Conservation (phyloP, 2,888 invertebrate genomes). For the Agrotis segetum region DNA sequence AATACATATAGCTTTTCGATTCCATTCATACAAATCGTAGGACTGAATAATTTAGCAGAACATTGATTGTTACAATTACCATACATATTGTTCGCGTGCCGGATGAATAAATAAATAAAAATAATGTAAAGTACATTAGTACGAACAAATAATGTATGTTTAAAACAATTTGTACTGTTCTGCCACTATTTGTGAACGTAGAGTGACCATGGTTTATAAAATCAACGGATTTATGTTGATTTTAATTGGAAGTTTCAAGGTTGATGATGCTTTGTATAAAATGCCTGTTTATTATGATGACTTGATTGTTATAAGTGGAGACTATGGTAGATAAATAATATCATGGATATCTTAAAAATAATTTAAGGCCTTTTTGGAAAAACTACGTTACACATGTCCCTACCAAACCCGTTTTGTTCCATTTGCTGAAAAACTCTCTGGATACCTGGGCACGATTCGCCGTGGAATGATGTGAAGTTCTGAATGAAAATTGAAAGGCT, state of each 20-base stretch:
- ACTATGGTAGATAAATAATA: not conserved
- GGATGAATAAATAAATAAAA: conserved; percentile 37
- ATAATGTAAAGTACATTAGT: conserved; percentile 40
- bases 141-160: conserved; percentile 30
- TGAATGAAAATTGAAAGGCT: no score
- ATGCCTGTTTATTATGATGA: not conserved
- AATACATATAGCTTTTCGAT: no score
- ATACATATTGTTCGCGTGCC: conserved; percentile 53
- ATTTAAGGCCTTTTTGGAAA: no score
- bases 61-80: conserved; percentile 47
- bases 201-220: conserved; percentile 24
- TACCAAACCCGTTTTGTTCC: no score
- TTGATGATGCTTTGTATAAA: not conserved
- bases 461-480: no score
- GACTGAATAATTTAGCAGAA: conserved; percentile 30
- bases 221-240: conserved; percentile 15
- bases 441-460: no score
- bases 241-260: conserved; percentile 9
- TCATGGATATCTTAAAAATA: not conserved
- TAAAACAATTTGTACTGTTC: conserved; percentile 36
- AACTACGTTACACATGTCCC: no score
- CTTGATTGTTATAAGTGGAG: not conserved
- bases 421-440: no score
- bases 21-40: conserved; percentile 11
- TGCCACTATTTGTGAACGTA: conserved; percentile 8